phyloP scores from a whole-genome alignment of 2,113 vertebrate species.

The Pterocles gutturalis region DNA sequence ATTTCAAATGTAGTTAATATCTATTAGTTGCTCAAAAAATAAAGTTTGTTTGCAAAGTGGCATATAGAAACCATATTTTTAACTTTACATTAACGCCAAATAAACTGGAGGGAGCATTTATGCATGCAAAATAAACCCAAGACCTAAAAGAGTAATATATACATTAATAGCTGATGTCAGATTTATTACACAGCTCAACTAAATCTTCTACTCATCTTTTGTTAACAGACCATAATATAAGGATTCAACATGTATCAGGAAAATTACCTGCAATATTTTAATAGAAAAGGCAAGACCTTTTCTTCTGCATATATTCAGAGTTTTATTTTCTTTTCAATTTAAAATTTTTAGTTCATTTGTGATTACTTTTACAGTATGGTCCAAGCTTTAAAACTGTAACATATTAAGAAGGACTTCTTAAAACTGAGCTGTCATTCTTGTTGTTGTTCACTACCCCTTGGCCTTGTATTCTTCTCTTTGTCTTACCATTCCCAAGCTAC shows the following conservation, averaged over 20 bases:
- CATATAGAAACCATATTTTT: not conserved
- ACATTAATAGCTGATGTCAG: not conserved
- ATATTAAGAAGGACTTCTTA: not conserved
- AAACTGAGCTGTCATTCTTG: not conserved
- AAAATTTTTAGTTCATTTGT: not conserved
- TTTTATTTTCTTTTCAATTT: not conserved
- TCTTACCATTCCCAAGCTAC: not conserved
- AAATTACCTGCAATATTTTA: not conserved
- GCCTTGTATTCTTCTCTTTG: not conserved
- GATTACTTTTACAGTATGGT: not conserved
- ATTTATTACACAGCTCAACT: not conserved
- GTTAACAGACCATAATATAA: not conserved
- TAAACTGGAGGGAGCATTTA: not conserved
- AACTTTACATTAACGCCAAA: not conserved
- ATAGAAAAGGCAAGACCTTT: not conserved
- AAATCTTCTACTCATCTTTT: not conserved
- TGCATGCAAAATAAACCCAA: not conserved
- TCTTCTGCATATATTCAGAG: not conserved
- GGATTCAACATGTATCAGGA: not conserved
- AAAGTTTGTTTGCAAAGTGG: not conserved
- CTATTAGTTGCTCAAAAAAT: not conserved
- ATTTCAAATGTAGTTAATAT: not conserved
- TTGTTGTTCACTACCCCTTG: fast-evolving
- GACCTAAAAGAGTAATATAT: not conserved
- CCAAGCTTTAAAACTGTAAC: not conserved